Percentiles rank a stretch among this genome's conserved stretches.
Conservation (phyloP, 2,797 vertebrate species). For the Psittacula derbiana region DNA sequence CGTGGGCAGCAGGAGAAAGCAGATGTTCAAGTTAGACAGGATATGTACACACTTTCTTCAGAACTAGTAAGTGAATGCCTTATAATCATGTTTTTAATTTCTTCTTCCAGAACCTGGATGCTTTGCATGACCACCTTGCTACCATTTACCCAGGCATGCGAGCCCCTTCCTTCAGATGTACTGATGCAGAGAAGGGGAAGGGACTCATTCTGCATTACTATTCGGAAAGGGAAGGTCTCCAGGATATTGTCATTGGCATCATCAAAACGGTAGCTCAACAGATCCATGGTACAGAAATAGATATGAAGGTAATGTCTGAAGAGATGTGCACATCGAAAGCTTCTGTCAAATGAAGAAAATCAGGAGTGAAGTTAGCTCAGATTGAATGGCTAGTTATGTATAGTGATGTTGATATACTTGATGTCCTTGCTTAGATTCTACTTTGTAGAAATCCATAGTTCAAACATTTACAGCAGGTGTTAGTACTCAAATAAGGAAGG, state of each 20-base stretch:
- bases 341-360: background rate
- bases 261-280: constrained; percentile 98
- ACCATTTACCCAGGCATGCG: constrained; percentile 99
- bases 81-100: background rate
- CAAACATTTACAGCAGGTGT: background rate
- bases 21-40: background rate
- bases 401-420: background rate
- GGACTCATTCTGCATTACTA: constrained; percentile 98
- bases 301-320: constrained; percentile 90
- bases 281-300: constrained; percentile 97
- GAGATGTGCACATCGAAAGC: background rate
- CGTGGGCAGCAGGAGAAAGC: background rate
- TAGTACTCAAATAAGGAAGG: background rate
- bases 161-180: constrained; percentile 96
- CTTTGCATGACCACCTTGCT: constrained; percentile 95
- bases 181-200: constrained; percentile 95
- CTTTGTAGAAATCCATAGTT: background rate
- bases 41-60: background rate
- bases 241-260: constrained; percentile 98
- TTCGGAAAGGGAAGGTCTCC: constrained; percentile 96
- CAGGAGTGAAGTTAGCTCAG: background rate
- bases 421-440: background rate
- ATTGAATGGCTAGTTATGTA: background rate
- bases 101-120: constrained; percentile 90
- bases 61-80: background rate